These are phyloP conservation scores for Apus apus DNA, from an alignment of 2,113 vertebrate species.

Conservation along the genomic window DNA sequence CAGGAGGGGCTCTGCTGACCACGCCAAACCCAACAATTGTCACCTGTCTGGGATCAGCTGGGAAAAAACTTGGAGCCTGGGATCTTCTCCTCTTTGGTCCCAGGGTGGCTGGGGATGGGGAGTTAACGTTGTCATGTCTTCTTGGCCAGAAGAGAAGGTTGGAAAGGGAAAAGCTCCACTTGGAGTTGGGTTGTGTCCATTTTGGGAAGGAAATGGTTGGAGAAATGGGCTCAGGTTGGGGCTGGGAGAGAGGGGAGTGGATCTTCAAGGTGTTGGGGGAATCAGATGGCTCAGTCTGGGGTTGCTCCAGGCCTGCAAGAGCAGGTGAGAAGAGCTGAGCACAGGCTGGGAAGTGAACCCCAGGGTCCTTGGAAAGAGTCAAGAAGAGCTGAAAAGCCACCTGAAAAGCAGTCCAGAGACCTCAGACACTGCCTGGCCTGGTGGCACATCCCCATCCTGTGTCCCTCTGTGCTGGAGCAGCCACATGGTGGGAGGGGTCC, in stretches of 20 bases:
- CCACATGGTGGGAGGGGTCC: background rate
- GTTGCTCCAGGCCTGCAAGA: background rate
- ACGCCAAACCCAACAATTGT: fast-evolving
- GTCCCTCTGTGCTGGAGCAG: background rate
- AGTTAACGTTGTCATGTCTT: background rate
- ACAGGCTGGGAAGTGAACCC: fast-evolving
- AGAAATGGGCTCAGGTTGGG: fast-evolving
- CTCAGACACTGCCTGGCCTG: background rate
- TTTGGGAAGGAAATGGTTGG: background rate
- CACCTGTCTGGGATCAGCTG: background rate
- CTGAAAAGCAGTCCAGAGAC: background rate
- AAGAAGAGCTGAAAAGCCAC: background rate
- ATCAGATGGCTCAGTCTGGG: background rate
- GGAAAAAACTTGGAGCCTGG: background rate
- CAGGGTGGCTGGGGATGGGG: background rate
- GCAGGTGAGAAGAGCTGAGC: background rate
- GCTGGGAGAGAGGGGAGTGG: background rate
- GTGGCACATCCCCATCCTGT: fast-evolving
- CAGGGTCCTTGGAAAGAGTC: background rate
- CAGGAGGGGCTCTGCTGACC: fast-evolving
- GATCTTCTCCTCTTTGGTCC: background rate
- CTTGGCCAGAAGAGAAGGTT: background rate
- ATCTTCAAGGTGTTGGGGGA: background rate
- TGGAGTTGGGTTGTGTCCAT: background rate
- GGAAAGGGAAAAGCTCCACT: background rate